Conservation (phyloP, 2,113 vertebrate species). For the Corythoichthys intestinalis region DNA sequence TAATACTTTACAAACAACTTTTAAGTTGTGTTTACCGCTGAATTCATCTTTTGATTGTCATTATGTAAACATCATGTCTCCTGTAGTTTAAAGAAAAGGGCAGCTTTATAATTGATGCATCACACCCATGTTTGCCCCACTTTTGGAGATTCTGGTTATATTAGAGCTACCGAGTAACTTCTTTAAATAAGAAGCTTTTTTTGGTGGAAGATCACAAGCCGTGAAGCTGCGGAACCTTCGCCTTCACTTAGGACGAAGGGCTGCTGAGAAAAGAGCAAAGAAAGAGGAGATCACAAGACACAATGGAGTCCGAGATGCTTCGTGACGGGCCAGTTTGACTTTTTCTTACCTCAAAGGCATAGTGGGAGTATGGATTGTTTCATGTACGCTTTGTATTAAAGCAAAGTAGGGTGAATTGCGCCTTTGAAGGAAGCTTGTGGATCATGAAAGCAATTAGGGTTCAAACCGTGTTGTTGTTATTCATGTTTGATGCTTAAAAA, state of each 20-base stretch:
- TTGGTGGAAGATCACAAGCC: slow-evolving; percentile 33
- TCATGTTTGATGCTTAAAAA: neutral
- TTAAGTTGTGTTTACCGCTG: slow-evolving; percentile 35
- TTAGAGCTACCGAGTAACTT: slow-evolving; percentile 14
- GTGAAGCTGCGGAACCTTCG: slow-evolving; percentile 42
- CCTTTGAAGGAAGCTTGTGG: neutral
- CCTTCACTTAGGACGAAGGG: slow-evolving; percentile 36
- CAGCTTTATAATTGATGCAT: neutral
- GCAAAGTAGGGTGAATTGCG: neutral
- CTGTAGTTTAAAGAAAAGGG: slow-evolving; percentile 8
- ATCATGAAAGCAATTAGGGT: neutral
- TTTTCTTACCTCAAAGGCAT: neutral
- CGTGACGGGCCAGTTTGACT: slow-evolving; percentile 19
- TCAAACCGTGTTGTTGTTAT: neutral
- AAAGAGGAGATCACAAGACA: slow-evolving; percentile 7
- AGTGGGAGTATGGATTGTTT: neutral
- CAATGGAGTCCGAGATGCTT: slow-evolving; percentile 40
- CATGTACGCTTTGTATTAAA: neutral
- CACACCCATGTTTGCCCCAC: neutral
- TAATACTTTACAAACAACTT: slow-evolving; percentile 19
- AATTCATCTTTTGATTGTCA: slow-evolving; percentile 25
- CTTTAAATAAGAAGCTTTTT: slow-evolving; percentile 23
- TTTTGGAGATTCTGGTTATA: slow-evolving; percentile 9
- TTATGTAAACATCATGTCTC: slow-evolving; percentile 23
- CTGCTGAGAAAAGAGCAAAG: slow-evolving; percentile 22